These are phyloP conservation scores for Tenthredo notha DNA, from an alignment of 2,888 invertebrate genomes.

Conservation along the genomic window DNA sequence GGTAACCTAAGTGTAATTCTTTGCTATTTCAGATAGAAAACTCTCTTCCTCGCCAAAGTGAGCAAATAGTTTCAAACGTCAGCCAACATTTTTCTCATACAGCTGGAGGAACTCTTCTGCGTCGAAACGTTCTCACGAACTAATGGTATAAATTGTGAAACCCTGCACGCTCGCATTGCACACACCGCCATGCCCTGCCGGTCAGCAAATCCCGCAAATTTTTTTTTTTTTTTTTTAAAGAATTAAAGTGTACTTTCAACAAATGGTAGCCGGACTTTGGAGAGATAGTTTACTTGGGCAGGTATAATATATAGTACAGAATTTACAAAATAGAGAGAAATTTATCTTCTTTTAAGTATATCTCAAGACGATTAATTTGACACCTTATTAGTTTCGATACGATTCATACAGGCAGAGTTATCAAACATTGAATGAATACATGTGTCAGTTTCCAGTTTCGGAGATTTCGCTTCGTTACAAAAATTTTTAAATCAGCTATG, in stretches of 20 bases:
- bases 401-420: too few relatives aligned
- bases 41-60: neutral
- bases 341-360: too few relatives aligned
- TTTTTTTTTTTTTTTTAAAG: too few relatives aligned
- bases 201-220: neutral
- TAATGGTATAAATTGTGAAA: constrained; percentile 12
- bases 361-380: too few relatives aligned
- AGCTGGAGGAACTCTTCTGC: neutral
- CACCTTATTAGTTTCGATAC: too few relatives aligned
- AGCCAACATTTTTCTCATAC: constrained; percentile 2
- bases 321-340: too few relatives aligned
- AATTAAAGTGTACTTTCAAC: neutral
- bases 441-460: too few relatives aligned
- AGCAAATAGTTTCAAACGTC: neutral
- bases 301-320: too few relatives aligned
- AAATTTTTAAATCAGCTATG: too few relatives aligned
- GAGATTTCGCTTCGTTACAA: too few relatives aligned
- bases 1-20: neutral
- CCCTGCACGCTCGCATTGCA: neutral
- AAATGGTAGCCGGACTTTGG: neutral
- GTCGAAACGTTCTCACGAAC: neutral
- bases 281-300: neutral
- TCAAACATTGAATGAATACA: too few relatives aligned
- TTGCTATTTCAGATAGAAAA: neutral
- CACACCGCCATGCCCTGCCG: neutral